Evolutionary conservation across 1,140 invertebrate species (phyloP), one percentile per base, ranked within the genome.

Genomic region (Drosophila virilis): DNA sequence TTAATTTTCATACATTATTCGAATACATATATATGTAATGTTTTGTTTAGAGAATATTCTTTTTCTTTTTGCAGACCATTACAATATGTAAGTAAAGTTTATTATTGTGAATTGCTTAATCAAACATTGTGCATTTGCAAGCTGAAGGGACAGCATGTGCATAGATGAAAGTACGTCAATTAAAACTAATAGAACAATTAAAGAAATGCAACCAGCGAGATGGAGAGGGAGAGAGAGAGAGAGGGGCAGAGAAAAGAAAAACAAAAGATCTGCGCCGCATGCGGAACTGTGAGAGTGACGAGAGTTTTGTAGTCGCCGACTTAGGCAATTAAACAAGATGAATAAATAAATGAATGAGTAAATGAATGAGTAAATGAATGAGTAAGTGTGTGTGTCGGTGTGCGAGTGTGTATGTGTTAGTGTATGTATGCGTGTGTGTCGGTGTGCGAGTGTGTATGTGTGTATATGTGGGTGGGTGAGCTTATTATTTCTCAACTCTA

Each of bases 111-210:
- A 62, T 54, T 62, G 48, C 67, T 70, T 69, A 66, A 77, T 73
- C 64, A 78, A 80, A 69, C 64, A 80, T 59, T 67, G 66, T 72
- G 57, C 66, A 78, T 78, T 83, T 79, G 80, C 80, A 75, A 79
- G 32, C 35, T 22, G 37, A 42, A 58, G 37, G 33, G 17, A 15
- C 54, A 54, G 55, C 42, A 50, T 42, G 61, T 73, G 37, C 54
- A 38, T 65, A 35, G 40, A 68, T 60, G 71, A 37, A 57, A 55
- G 76, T 83, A 64, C 84, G 74, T 88, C 84, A 88, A 88, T 88
- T 88, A 88, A 88, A 89, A 72, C 77, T 88, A 89, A 88, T 88
- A 88, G 80, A 88, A 89, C 84, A 89, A 88, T 88, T 88, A 77
- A 82, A 74, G 83, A 77, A 77, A 79, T 88, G 80, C 83, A 83